Base-by-base conservation (phyloP, 1,140 invertebrate genomes). In the Dermatophagoides farinae region DNA sequence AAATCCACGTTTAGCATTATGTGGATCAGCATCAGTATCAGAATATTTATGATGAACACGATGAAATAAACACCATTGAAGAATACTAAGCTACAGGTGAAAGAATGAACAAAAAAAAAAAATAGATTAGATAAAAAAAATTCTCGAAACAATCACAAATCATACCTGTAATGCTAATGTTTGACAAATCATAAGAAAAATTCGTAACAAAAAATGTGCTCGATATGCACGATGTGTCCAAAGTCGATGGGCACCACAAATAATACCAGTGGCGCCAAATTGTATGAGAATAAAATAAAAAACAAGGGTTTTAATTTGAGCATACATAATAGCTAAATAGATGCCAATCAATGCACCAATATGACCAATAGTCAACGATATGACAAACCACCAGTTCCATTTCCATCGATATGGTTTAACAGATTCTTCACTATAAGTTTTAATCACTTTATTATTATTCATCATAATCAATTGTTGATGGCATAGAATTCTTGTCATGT, bases 51-150 rank as follows among this genome's bases (percentile, higher is more conserved):
- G 85, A 68, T 86, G 85, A 22, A 86, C 81, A 58, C 85, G 76
- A 65, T 87, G 85, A 66, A 86, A 84, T 54, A 84, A 68, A 0
- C 82, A 78, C 91, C 91, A 96, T 70, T 93, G 88, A 61, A 84
- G 81, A n/a, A 87, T 83, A 49, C 85, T 80, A 73, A 95, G 90
- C 84, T 93, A 73, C 20, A 16, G 18, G 18, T 11, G 62, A 72
- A 6, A 54, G 23, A 8, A 49, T 49, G 10, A 18, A 18, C 14
- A 18, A 11, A 9, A 50, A 10, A 50, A 50, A 50, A n/a, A 5
- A 20, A 18, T 50, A 20, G 11, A 43, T 43, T 6, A 18, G 12
- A 31, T 31, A 16, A 4, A 43, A n/a, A n/a, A n/a, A n/a, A n/a
- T n/a, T n/a, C n/a, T 18, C 41, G 11, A 43, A 16, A 16, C n/a